Base-by-base conservation (phyloP, 2,888 invertebrate species). In the Poecilus cupreus region DNA sequence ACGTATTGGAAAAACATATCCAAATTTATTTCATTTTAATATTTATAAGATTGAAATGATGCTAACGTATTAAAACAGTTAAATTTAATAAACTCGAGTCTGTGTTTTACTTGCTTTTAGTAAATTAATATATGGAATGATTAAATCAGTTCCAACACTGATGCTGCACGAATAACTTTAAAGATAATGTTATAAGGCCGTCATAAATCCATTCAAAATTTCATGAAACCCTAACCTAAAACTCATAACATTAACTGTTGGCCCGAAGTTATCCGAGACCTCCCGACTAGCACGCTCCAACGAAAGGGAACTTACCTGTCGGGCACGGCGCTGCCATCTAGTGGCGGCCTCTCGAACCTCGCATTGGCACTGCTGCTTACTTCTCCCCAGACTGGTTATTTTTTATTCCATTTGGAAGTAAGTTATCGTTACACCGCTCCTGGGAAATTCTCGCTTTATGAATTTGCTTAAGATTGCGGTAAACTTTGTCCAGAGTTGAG, bases 391-490 rank as follows among this genome's bases (percentile, higher is more conserved):
- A 68, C 49, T 68, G 75, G 51, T 82, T 77, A 83, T 84, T 84
- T 83, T 85, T 85, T 84, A 84, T 84, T 83, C 83, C 82, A 84
- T 84, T 83, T 83, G 51, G 77, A 77, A 74, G 76, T 60, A 79
- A 83, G 83, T 84, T 83, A 83, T 83, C 83, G 83, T 83, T 85
- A 87, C 86, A 83, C 82, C 82, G 81, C 88, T 85, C 87, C 24
- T 76, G 88, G 88, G 88, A 87, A 87, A 87, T 87, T 87, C 85
- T 83, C 86, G 85, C 86, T 86, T 87, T 88, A 87, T 88, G 87
- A 87, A 88, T 88, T 87, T 87, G 85, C 87, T 87, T 86, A 87
- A 87, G 87, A 87, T 87, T 87, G 86, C 85, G 79, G 79, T 70
- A 79, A 79, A 79, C 68, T 79, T 79, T 79, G 49, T 26, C 68